Percentiles rank a stretch among this genome's conserved stretches.
phyloP scores from a whole-genome alignment of 1,140 invertebrate species.

The Drosophila fuyamai region DNA sequence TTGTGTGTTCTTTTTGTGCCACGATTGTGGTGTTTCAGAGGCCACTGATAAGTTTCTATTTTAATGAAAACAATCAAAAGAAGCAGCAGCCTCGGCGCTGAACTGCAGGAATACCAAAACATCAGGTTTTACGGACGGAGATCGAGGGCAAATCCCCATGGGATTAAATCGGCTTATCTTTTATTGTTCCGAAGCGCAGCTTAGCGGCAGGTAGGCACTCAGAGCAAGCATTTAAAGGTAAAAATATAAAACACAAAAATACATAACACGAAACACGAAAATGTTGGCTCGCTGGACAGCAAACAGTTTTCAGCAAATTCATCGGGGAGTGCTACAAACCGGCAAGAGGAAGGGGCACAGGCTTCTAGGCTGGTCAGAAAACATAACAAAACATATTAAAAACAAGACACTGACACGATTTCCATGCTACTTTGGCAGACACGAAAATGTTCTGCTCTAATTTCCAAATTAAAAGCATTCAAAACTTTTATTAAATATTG shows the following conservation, averaged over 20 bases:
- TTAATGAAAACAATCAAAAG: slow-evolving; percentile 11
- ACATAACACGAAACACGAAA: slow-evolving; percentile 13
- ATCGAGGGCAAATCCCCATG: slow-evolving; percentile 25
- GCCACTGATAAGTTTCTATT: slow-evolving; percentile 35
- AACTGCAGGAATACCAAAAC: slow-evolving; percentile 7
- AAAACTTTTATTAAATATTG: too few relatives aligned
- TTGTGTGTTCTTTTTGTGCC: slow-evolving; percentile 21
- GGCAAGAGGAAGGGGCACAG: neutral
- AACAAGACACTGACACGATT: neutral
- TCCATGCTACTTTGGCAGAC: neutral
- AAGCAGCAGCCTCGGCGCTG: neutral
- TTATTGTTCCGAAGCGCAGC: slow-evolving; percentile 27
- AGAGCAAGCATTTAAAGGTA: slow-evolving; percentile 23
- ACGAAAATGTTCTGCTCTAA: neutral
- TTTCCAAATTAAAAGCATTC: neutral
- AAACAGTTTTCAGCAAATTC: slow-evolving; percentile 40
- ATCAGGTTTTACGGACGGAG: slow-evolving; percentile 15
- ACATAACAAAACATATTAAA: neutral
- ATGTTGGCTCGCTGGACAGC: slow-evolving; percentile 9
- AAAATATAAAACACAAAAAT: slow-evolving; percentile 1
- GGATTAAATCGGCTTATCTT: slow-evolving; percentile 34
- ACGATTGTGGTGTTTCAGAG: slow-evolving; percentile 18
- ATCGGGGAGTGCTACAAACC: slow-evolving; percentile 24
- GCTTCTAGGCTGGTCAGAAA: neutral
- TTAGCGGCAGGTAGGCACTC: slow-evolving; percentile 29